phyloP scores from a whole-genome alignment of 2,113 vertebrate species.

The Raja brachyura region DNA sequence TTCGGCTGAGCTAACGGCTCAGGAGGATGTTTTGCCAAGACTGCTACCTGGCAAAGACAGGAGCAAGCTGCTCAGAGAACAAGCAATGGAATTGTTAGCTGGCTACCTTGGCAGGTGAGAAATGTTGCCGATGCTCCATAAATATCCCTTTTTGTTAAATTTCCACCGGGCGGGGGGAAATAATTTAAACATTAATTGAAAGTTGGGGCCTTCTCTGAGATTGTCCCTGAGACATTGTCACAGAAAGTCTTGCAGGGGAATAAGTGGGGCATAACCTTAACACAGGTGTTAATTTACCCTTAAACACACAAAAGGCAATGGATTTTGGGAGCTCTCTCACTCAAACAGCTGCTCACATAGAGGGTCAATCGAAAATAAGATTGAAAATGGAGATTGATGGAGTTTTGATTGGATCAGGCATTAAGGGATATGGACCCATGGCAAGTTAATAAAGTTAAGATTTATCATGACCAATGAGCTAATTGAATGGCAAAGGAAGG shows the following conservation, averaged over 20 bases:
- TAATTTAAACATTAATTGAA: not conserved
- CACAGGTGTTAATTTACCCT: not conserved
- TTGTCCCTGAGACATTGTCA: not conserved
- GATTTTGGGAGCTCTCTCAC: not conserved
- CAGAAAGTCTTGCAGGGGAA: not conserved
- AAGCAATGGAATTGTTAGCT: not conserved
- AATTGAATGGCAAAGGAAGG: not conserved
- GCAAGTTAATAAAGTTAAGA: not conserved
- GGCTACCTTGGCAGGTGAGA: not conserved
- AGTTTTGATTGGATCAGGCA: too few species aligned
- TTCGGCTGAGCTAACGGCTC: not conserved
- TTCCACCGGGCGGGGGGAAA: too few species aligned
- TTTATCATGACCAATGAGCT: not conserved
- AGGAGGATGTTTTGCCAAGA: not conserved
- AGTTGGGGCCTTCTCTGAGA: not conserved
- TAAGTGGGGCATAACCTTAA: not conserved
- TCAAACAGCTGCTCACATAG: not conserved
- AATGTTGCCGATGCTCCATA: not conserved
- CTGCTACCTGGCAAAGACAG: not conserved
- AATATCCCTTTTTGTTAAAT: not conserved
- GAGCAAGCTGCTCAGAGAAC: not conserved
- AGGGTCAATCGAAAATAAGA: not conserved
- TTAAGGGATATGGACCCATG: not conserved
- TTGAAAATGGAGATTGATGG: too few species aligned
- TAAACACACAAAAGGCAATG: not conserved